Evolutionary conservation across 1,140 invertebrate species (phyloP).

Genomic region (Octopus bimaculoides): DNA sequence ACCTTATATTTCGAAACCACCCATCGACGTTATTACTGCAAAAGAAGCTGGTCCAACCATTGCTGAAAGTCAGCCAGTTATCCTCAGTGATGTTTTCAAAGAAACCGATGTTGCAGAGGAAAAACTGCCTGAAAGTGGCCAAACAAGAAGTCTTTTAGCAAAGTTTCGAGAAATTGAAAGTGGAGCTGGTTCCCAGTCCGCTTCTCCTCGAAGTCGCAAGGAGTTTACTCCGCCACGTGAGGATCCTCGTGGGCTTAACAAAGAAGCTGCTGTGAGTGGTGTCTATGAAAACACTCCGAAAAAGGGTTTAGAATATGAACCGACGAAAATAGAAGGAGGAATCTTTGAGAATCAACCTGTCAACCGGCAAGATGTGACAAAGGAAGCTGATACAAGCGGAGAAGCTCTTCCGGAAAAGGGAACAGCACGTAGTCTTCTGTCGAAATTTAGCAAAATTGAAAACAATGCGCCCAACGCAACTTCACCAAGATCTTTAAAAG

Average conservation of each 20-base stretch:
- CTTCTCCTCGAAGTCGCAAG: constrained; percentile 25
- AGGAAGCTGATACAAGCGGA: constrained; percentile 29
- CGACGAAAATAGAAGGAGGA: constrained; percentile 39
- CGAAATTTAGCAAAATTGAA: constrained; percentile 46
- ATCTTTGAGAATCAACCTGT: constrained; percentile 44
- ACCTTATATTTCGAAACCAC: constrained; percentile 23
- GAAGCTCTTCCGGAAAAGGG: constrained; percentile 48
- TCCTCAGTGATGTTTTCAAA: constrained; percentile 27
- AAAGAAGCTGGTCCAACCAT: constrained; percentile 31
- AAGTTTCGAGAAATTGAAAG: constrained; percentile 34
- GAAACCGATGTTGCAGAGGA: constrained; percentile 28
- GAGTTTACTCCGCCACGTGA: constrained; percentile 37
- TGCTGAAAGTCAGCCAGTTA: constrained; percentile 39
- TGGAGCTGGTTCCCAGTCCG: constrained; percentile 21
- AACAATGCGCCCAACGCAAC: constrained; percentile 31
- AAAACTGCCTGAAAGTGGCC: constrained; percentile 33
- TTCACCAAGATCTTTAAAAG: constrained; percentile 34
- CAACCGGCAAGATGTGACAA: constrained; percentile 32
- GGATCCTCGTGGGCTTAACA: constrained; percentile 19
- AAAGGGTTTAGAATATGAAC: constrained; percentile 32
- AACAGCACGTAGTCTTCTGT: constrained; percentile 45
- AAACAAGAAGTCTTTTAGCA: constrained; percentile 32
- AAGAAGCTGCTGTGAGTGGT: constrained; percentile 23
- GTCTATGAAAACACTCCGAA: constrained; percentile 39
- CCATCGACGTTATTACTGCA: constrained; percentile 39